Conservation (phyloP, 2,888 invertebrate species). For the Cactoblastis cactorum region DNA sequence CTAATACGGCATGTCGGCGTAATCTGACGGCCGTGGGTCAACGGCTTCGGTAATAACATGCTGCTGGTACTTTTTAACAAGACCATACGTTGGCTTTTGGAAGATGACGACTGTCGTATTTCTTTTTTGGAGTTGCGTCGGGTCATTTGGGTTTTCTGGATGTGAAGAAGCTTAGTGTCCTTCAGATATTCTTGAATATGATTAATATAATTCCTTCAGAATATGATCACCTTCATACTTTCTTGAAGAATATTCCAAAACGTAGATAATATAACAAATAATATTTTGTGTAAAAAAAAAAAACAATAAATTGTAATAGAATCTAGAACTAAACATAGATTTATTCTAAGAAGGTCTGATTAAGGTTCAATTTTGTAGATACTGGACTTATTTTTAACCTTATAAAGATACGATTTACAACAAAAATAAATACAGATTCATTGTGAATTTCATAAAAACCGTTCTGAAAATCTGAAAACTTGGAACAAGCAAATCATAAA, state of each 20-base stretch:
- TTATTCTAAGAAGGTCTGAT: too few relatives aligned
- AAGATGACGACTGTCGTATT: background rate
- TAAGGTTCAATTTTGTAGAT: too few relatives aligned
- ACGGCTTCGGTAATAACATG: constrained; percentile 43
- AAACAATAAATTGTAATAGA: too few relatives aligned
- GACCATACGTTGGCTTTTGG: constrained; percentile 6
- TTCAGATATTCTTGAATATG: background rate
- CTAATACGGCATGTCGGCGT: constrained; percentile 11
- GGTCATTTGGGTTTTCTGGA: background rate
- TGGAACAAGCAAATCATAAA: background rate
- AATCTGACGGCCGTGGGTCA: constrained; percentile 32
- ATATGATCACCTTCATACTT: too few relatives aligned
- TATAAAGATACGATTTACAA: too few relatives aligned
- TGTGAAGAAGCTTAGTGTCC: background rate
- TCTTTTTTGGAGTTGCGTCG: background rate
- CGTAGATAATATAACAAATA: too few relatives aligned
- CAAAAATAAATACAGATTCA: too few relatives aligned
- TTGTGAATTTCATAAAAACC: background rate
- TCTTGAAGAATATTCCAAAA: too few relatives aligned
- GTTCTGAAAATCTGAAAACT: background rate
- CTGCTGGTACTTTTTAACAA: constrained; percentile 25
- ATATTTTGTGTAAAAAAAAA: too few relatives aligned
- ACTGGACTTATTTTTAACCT: too few relatives aligned
- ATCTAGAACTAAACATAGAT: too few relatives aligned
- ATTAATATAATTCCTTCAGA: too few relatives aligned